phyloP scores from a whole-genome alignment of 2,113 vertebrate genomes.

The Nyctibius bracteatus region DNA sequence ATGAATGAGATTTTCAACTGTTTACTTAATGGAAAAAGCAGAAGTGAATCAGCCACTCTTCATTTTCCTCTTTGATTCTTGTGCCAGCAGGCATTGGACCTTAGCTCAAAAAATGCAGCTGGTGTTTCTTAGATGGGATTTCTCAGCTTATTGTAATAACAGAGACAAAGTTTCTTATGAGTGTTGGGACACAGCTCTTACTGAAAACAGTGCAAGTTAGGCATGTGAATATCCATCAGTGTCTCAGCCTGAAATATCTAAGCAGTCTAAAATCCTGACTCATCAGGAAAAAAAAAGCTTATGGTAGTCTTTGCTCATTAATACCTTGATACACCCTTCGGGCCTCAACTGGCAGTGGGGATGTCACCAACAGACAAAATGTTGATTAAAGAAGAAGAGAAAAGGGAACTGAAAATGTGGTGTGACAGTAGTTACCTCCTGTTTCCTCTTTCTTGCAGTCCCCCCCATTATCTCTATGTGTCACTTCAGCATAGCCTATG shows the following conservation, averaged over 20 bases:
- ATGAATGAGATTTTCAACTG: constrained; percentile 32
- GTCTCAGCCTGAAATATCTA: not conserved
- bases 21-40: not conserved
- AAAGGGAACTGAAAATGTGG: not conserved
- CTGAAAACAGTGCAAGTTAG: not conserved
- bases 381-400: not conserved
- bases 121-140: not conserved
- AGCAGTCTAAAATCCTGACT: not conserved
- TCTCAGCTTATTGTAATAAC: not conserved
- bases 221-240: not conserved
- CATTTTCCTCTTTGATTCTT: constrained; percentile 17
- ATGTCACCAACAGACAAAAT: not conserved
- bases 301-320: not conserved
- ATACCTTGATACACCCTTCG: not conserved
- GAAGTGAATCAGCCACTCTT: constrained; percentile 15
- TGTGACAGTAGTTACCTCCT: not conserved
- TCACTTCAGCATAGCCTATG: not conserved
- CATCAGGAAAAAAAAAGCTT: not conserved
- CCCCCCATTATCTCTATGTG: not conserved
- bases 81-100: not conserved
- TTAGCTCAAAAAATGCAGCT: not conserved
- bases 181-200: not conserved
- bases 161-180: not conserved
- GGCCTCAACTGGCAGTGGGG: not conserved
- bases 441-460: not conserved